These are phyloP conservation scores for Helicorthomorpha holstii DNA, from an alignment of 1,140 invertebrate species.

Conservation along the genomic window DNA sequence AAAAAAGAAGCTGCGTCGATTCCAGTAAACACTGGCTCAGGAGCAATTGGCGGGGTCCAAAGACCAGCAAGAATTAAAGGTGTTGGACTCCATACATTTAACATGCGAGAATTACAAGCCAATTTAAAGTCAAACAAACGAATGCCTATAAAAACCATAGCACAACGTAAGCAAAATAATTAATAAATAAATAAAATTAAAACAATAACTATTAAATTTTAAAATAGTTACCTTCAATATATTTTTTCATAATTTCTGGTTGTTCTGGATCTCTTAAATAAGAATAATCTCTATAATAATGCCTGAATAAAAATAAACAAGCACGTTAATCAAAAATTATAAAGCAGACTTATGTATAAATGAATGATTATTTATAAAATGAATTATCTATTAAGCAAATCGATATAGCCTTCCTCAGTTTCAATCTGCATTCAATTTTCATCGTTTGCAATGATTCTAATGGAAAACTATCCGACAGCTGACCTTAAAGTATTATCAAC, in stretches of 20 bases:
- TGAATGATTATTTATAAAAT: no score
- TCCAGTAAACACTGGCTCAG: constrained; percentile 35
- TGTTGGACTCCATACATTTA: constrained; percentile 77
- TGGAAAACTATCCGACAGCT: no score
- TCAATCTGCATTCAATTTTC: no score
- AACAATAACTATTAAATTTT: background rate
- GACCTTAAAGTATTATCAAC: no score
- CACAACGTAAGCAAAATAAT: no score
- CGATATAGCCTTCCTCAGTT: no score
- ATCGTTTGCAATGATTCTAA: no score
- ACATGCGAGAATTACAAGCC: constrained; percentile 65
- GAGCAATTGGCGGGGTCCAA: constrained; percentile 48
- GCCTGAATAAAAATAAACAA: background rate
- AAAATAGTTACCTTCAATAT: constrained; percentile 4
- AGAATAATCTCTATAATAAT: constrained; percentile 3
- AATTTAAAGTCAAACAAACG: constrained; percentile 58
- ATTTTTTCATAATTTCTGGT: constrained; percentile 7
- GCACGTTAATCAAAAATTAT: no score
- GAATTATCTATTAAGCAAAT: no score
- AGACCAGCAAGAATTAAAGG: constrained; percentile 66
- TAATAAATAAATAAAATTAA: no score
- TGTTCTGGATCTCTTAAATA: constrained; percentile 7
- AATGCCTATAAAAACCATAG: constrained; percentile 44
- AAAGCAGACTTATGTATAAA: no score
- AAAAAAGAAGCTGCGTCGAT: constrained; percentile 37